phyloP scores from a whole-genome alignment of 2,888 invertebrate genomes.

The Tenthredo scrophulariae region DNA sequence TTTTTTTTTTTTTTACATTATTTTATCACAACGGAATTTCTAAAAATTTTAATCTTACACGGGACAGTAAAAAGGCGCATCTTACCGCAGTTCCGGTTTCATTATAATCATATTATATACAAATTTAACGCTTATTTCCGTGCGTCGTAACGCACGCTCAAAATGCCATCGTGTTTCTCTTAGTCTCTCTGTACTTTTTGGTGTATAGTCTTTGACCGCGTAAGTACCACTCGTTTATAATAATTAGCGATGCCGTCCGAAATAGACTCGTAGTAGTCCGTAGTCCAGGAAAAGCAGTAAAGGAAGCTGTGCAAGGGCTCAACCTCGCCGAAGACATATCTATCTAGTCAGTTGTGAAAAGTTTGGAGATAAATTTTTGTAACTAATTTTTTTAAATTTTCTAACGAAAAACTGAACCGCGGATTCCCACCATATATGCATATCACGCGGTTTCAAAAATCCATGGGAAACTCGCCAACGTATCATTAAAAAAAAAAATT shows the following conservation, averaged over 20 bases:
- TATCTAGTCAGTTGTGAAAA: slow-evolving; percentile 3
- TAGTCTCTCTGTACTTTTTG: background rate
- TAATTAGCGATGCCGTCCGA: slow-evolving; percentile 69
- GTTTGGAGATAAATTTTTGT: background rate
- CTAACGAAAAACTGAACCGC: background rate
- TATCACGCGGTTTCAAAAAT: background rate
- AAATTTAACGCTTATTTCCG: slow-evolving; percentile 32
- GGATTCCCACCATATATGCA: background rate
- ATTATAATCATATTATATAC: background rate
- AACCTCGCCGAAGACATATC: slow-evolving; percentile 1
- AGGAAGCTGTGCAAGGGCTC: background rate
- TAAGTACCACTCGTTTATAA: slow-evolving; percentile 65
- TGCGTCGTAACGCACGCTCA: background rate
- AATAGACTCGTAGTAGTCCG: slow-evolving; percentile 62
- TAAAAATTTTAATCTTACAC: background rate
- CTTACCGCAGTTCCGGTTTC: slow-evolving; percentile 1
- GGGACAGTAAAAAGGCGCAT: background rate
- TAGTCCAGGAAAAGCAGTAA: background rate
- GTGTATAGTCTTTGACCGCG: slow-evolving; percentile 48
- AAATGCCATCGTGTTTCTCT: slow-evolving; percentile 25
- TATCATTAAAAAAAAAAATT: too few relatives aligned
- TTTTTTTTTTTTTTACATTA: too few relatives aligned
- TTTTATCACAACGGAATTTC: background rate
- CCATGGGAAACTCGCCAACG: background rate
- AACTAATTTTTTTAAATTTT: too few relatives aligned